Base-by-base conservation (phyloP, 2,797 vertebrate genomes). In the Coccyzus lansbergi region DNA sequence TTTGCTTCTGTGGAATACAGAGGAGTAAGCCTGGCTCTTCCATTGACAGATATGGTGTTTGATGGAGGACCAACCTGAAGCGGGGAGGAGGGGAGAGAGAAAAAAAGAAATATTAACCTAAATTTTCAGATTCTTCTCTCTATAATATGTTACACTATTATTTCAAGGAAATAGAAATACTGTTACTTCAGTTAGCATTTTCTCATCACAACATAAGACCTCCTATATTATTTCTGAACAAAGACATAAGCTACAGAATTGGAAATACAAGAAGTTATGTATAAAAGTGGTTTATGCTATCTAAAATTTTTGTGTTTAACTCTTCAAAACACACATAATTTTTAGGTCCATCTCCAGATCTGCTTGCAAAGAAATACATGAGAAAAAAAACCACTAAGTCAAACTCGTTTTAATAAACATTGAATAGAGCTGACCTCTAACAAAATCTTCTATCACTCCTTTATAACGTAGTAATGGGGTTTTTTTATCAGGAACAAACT, bases 21-120 rank as follows among this genome's bases (percentile, higher is more conserved):
- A 42, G 91, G 94, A 93, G 78, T 92, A 83, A 96, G 92, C 84
- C 90, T 91, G 72, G 98, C 94, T 96, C 96, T 97, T 91, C 98
- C 98, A 90, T 98, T 98, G 90, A 98, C 85, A 92, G 97, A 97
- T 75, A 98, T 17, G 55, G 97, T 97, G 93, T 97, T 97, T 70
- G 97, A 97, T 22, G 97, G 97, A 90, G 97, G 95, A 71, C 96
- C 97, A 88, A 98, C 97, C 98, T 98, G 88, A 69, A 96, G 85
- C 63, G 34, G 6, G 3, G 1, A 1, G 3, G 29, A 7, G n/a
- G 17, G 63, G 9, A 3, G 20, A 10, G 22, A 44, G 16, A 6
- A 86, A 26, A 83, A 77, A 74, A 29, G 4, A 77, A 83, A 38
- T 33, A 88, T 92, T 90, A 91, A 71, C 58, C 29, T 81, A 55